Percentiles rank a stretch among this genome's conserved stretches.
Conservation (phyloP, 2,888 invertebrate species). For the Rhagonycha lutea region DNA sequence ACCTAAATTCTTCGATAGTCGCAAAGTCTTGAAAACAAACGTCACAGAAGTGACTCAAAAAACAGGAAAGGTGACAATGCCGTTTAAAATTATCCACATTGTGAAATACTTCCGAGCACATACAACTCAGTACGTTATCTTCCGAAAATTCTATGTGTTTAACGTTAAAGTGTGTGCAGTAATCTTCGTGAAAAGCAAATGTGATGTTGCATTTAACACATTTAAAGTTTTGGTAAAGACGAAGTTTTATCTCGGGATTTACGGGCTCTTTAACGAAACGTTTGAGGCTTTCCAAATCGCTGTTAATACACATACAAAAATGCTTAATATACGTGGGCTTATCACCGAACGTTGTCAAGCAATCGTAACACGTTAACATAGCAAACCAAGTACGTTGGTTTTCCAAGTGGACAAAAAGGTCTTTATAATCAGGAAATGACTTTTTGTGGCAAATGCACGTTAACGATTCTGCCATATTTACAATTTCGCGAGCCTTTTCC, state of each 20-base stretch:
- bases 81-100: constrained; percentile 47
- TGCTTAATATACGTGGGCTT: constrained; percentile 49
- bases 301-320: constrained; percentile 41
- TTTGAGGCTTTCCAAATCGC: constrained; percentile 42
- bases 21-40: constrained; percentile 48
- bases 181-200: constrained; percentile 50
- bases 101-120: constrained; percentile 44
- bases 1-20: constrained; percentile 47
- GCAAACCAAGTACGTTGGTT: constrained; percentile 57
- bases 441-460: constrained; percentile 51
- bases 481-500: constrained; percentile 50
- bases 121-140: constrained; percentile 40
- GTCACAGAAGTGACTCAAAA: constrained; percentile 51
- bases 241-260: constrained; percentile 46
- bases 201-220: constrained; percentile 49
- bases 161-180: constrained; percentile 48
- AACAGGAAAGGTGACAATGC: constrained; percentile 47
- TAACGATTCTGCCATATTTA: constrained; percentile 46
- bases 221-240: constrained; percentile 51
- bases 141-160: constrained; percentile 41
- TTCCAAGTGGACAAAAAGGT: constrained; percentile 48
- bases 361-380: constrained; percentile 66
- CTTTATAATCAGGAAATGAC: constrained; percentile 43
- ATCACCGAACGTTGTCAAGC: constrained; percentile 61
- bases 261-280: constrained; percentile 46